Percentiles rank a stretch among this genome's conserved stretches.
Evolutionary conservation across 2,888 invertebrate species (phyloP).

Genomic region (Xestia rhomboidea): DNA sequence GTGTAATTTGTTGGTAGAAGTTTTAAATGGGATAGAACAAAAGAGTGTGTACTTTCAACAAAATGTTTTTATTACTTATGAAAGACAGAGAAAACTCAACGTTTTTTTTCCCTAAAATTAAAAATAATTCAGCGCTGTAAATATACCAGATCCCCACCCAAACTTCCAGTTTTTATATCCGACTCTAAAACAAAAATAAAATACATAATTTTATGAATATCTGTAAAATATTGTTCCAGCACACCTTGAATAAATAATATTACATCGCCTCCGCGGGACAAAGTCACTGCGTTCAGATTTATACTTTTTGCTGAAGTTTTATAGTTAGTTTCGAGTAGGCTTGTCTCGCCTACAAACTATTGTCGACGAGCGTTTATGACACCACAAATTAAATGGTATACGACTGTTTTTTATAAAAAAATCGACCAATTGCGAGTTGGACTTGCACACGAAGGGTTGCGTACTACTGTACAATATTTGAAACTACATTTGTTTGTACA

Average conservation of each 20-base stretch:
- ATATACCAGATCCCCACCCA: not conserved
- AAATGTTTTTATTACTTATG: not conserved
- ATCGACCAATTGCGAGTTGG: not conserved
- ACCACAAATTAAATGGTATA: slow-evolving; percentile 65
- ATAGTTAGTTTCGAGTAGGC: slow-evolving; percentile 76
- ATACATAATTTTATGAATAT: slow-evolving; percentile 2
- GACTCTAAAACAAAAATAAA: slow-evolving; percentile 5
- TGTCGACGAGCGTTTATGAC: slow-evolving; percentile 66
- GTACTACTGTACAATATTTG: not conserved
- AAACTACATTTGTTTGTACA: not conserved
- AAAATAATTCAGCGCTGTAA: not conserved
- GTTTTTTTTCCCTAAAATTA: not conserved
- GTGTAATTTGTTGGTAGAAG: slow-evolving; percentile 14
- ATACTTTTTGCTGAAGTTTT: slow-evolving; percentile 69
- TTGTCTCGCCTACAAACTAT: slow-evolving; percentile 68
- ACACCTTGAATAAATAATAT: slow-evolving; percentile 38
- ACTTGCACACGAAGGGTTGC: not conserved
- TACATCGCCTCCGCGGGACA: slow-evolving; percentile 57
- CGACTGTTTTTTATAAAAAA: slow-evolving; percentile 49
- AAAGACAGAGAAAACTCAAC: not conserved
- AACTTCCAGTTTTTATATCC: not conserved
- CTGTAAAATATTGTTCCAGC: slow-evolving; percentile 24
- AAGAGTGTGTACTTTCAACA: not conserved
- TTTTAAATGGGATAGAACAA: slow-evolving; percentile 3
- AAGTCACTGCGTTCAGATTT: slow-evolving; percentile 70